Conservation (phyloP, 2,113 vertebrate species). For the Galbula dea region DNA sequence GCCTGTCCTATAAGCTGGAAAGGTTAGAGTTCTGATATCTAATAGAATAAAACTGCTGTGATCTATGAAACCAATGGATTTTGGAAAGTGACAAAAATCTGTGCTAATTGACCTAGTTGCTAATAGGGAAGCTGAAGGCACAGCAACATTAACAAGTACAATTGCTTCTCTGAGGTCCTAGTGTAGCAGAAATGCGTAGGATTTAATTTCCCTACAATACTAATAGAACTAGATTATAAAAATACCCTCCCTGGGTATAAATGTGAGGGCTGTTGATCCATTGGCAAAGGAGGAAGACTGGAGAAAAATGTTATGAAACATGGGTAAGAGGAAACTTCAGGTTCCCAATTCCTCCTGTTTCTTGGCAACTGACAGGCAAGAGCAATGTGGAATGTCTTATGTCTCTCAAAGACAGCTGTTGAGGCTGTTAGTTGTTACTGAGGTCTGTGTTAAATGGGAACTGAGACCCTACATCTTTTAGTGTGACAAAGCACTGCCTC, state of each 20-base stretch:
- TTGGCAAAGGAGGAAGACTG: not conserved
- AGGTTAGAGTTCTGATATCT: not conserved
- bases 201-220: not conserved
- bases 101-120: not conserved
- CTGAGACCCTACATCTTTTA: not conserved
- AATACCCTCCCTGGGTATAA: not conserved
- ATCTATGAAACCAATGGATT: not conserved
- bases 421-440: not conserved
- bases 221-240: not conserved
- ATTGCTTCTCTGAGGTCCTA: not conserved
- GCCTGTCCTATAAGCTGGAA: not conserved
- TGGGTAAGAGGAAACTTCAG: not conserved
- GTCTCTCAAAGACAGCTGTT: not conserved
- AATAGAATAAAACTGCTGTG: not conserved
- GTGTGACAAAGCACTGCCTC: not conserved
- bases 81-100: not conserved
- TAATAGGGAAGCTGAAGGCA: not conserved
- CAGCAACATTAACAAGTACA: not conserved
- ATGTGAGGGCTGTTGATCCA: not conserved
- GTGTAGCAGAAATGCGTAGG: not conserved
- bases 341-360: not conserved
- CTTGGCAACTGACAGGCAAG: not conserved
- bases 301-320: not conserved
- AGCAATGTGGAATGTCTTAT: not conserved
- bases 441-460: not conserved